Evolutionary conservation across 1,140 invertebrate species (phyloP), one percentile per base, ranked within the genome.

Genomic region (Magallana angulata): DNA sequence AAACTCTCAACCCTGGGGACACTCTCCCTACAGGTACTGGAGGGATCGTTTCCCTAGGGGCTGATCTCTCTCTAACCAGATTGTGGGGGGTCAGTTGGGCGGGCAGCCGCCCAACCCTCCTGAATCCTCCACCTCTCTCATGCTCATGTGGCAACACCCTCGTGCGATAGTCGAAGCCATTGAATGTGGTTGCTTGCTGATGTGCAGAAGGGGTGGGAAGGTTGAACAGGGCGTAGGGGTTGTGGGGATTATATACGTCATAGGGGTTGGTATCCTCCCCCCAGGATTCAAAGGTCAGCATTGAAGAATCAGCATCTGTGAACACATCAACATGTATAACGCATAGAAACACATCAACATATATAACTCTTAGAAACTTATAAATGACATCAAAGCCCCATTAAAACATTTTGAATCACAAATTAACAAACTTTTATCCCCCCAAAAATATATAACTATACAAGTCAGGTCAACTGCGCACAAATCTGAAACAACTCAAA

Each of bases 141-240:
- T 36, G 68, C 12, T 62, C 60, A 12, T 18, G 68, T 76, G 68
- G 68, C 24, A 76, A 12, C 24, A 76, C 68, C 24, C 24, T 18
- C 12, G 68, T 76, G 1, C 68, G 68, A 30, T 76, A 76, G 36
- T 76, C 68, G 30, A 76, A 76, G 9, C 68, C 68, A 76, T 76
- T 76, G 36, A 76, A 76, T 76, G 68, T 76, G 7, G 68, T 76
- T 12, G 68, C 76, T 58, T 18, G 76, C 58, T 82, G 87, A 81
- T 76, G 68, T 5, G 68, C 36, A 12, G 68, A 18, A 30, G 68
- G 68, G 12, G 68, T 76, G 5, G 92, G 92, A 7, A 93, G 85
- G 84, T 93, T 93, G 76, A 93, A 93, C 11, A 93, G 81, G 1
- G 92, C 89, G 76, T 93, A 93, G 5, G 92, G 92, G 85, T 93